These are phyloP conservation scores for Centropristis striata DNA, from an alignment of 2,113 vertebrate genomes.

Conservation along the genomic window DNA sequence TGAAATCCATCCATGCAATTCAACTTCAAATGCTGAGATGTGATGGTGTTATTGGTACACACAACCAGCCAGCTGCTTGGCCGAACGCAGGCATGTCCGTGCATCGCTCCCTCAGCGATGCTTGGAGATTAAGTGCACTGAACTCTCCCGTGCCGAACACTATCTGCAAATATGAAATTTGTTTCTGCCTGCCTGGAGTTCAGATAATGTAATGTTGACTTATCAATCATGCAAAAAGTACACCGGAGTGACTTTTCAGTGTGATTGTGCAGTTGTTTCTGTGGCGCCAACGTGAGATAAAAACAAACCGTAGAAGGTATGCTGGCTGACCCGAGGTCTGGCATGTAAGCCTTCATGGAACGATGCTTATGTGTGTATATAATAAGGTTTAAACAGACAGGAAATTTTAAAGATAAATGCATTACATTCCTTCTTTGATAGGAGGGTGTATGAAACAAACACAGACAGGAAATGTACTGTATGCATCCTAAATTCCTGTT, in stretches of 20 bases:
- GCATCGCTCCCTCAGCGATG: not conserved
- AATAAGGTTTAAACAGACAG: slow-evolving; percentile 1
- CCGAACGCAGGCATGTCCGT: not conserved
- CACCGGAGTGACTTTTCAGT: not conserved
- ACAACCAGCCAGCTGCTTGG: slow-evolving; percentile 20
- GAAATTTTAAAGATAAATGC: slow-evolving; percentile 32
- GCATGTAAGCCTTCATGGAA: not conserved
- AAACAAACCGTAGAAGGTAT: not conserved
- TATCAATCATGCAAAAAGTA: not conserved
- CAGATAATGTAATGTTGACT: too few relatives aligned
- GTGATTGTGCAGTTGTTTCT: not conserved
- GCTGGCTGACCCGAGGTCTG: not conserved
- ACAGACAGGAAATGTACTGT: slow-evolving; percentile 52
- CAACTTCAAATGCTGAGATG: slow-evolving; percentile 19
- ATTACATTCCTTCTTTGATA: slow-evolving; percentile 51
- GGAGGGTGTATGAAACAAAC: not conserved
- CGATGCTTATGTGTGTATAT: not conserved
- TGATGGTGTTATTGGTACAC: not conserved
- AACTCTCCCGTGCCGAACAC: not conserved
- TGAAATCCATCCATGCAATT: not conserved
- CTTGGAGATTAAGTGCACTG: not conserved
- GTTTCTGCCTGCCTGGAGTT: not conserved
- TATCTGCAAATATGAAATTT: slow-evolving; percentile 15
- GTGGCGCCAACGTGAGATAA: not conserved
- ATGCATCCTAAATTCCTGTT: slow-evolving; percentile 12